These are phyloP conservation scores for Asteroscopus sphinx DNA, from an alignment of 2,888 invertebrate genomes.

Conservation along the genomic window DNA sequence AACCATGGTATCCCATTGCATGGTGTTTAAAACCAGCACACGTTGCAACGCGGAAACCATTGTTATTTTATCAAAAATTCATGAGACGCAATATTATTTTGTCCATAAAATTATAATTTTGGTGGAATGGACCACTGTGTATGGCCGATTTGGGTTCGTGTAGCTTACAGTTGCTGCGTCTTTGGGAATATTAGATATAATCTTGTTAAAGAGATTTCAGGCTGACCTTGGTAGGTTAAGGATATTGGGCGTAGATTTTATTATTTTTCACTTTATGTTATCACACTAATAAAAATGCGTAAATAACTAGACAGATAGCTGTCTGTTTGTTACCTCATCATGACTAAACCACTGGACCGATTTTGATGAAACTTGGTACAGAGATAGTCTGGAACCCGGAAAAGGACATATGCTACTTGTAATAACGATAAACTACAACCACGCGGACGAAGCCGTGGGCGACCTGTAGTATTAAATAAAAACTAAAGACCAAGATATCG, in stretches of 20 bases:
- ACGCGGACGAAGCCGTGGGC: no score
- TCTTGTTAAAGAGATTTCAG: background rate
- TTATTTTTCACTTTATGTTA: no score
- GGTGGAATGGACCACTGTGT: slow-evolving; percentile 49
- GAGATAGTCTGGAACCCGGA: no score
- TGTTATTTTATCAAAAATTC: slow-evolving; percentile 81
- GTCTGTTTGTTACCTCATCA: no score
- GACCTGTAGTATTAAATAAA: no score
- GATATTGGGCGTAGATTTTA: background rate
- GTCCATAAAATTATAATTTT: slow-evolving; percentile 65
- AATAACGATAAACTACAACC: no score
- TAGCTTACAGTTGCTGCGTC: background rate
- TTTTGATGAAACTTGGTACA: no score
- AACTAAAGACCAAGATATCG: no score
- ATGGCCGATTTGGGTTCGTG: slow-evolving; percentile 40
- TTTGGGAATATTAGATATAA: slow-evolving; percentile 9
- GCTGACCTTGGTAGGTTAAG: slow-evolving; percentile 4
- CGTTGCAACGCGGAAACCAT: slow-evolving; percentile 73
- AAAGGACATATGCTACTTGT: no score
- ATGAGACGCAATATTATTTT: slow-evolving; percentile 70
- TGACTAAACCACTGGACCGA: no score
- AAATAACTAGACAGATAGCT: no score
- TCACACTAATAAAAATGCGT: no score
- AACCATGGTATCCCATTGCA: slow-evolving; percentile 57
- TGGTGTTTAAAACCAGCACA: slow-evolving; percentile 71